Conservation (phyloP, 2,888 invertebrate genomes). For the Leucozona laternaria region DNA sequence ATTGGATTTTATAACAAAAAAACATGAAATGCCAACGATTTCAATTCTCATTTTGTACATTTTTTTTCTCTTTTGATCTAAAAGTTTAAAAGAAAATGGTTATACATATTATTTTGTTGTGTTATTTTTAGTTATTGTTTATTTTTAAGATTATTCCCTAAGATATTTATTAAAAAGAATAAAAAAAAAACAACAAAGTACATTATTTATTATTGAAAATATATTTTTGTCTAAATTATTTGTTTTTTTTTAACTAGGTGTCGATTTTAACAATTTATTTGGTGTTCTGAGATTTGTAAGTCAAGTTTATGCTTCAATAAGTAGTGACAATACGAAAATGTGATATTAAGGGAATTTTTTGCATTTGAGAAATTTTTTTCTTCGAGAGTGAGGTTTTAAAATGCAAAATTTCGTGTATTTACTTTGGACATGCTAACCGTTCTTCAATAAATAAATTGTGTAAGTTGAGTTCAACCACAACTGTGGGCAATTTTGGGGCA, state of each 20-base stretch:
- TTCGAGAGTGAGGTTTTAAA: too few relatives aligned
- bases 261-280: neutral
- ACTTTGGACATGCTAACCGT: too few relatives aligned
- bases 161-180: conserved; percentile 71
- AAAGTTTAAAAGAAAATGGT: conserved; percentile 22
- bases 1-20: conserved; percentile 21
- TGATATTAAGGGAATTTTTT: too few relatives aligned
- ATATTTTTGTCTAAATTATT: conserved; percentile 17
- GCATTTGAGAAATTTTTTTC: too few relatives aligned
- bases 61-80: conserved; percentile 39
- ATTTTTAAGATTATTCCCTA: conserved; percentile 68
- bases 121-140: conserved; percentile 73
- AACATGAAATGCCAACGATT: conserved; percentile 40
- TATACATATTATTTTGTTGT: conserved; percentile 61
- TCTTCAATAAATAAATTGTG: too few relatives aligned
- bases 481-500: too few relatives aligned
- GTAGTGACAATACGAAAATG: too few relatives aligned
- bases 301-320: too few relatives aligned
- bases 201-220: conserved; percentile 62
- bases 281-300: too few relatives aligned
- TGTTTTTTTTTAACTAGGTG: conserved; percentile 32
- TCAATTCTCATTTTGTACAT: conserved; percentile 61
- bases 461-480: too few relatives aligned
- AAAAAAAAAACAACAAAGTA: conserved; percentile 55
- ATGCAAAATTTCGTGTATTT: too few relatives aligned